These are phyloP conservation scores for Sclerurus mexicanus DNA, from an alignment of 2,113 vertebrate genomes.

Conservation along the genomic window DNA sequence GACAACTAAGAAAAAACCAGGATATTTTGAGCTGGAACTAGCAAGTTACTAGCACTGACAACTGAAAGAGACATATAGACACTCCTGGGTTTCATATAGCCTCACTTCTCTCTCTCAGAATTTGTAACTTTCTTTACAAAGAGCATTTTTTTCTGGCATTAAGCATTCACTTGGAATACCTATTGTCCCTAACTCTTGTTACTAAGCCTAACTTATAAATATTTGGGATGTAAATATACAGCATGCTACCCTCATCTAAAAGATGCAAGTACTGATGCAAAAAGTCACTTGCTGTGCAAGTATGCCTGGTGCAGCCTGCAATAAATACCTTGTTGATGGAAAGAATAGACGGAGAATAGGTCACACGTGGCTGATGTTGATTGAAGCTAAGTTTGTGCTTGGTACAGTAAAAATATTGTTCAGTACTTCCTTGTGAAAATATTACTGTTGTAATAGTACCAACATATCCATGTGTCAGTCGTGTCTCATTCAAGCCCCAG, in stretches of 20 bases:
- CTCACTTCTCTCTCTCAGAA: not conserved
- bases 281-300: not conserved
- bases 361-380: not conserved
- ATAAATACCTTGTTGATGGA: not conserved
- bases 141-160: not conserved
- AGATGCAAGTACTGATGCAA: not conserved
- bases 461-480: not conserved
- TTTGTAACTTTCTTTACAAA: not conserved
- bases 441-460: slow-evolving; percentile 27
- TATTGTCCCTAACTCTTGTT: not conserved
- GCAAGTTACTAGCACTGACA: not conserved
- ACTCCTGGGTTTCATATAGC: not conserved
- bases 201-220: not conserved
- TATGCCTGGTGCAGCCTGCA: not conserved
- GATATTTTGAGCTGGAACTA: not conserved
- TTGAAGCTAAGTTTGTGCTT: not conserved
- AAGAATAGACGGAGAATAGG: not conserved
- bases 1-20: not conserved
- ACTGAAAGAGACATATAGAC: not conserved
- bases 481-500: not conserved
- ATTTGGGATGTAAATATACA: not conserved
- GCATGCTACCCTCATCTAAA: not conserved
- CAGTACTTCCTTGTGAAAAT: slow-evolving; percentile 30
- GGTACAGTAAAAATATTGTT: slow-evolving; percentile 25
- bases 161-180: not conserved